Evolutionary conservation across 1,140 invertebrate species (phyloP).

Genomic region (Coenobita brevimanus): DNA sequence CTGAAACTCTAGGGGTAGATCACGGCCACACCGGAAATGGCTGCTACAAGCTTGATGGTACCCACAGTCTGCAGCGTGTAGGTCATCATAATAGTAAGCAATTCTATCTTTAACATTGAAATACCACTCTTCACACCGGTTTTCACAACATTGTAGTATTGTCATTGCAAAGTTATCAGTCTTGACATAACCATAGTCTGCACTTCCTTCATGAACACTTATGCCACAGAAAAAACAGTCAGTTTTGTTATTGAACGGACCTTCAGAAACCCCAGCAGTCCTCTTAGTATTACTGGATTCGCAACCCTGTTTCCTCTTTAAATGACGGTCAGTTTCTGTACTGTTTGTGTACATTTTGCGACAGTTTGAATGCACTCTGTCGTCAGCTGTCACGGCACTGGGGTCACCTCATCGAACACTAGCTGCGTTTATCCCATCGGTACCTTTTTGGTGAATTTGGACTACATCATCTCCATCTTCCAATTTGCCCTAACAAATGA

Average conservation of each 20-base stretch:
- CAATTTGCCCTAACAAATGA: too few species aligned
- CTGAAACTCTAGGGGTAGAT: conserved; percentile 1
- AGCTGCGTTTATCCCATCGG: too few species aligned
- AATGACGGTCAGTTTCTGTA: too few species aligned
- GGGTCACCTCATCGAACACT: too few species aligned
- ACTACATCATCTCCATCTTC: too few species aligned
- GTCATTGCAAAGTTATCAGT: not conserved
- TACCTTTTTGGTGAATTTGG: too few species aligned
- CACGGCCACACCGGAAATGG: not conserved
- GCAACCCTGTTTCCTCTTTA: not conserved
- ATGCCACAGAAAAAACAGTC: not conserved
- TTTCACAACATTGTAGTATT: conserved; percentile 15
- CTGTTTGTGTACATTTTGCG: too few species aligned
- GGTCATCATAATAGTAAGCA: conserved; percentile 5
- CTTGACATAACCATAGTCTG: conserved; percentile 7
- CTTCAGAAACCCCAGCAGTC: too few species aligned
- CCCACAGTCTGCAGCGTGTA: conserved; percentile 5
- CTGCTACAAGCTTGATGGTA: not conserved
- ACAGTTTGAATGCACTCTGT: too few species aligned
- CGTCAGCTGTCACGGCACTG: too few species aligned
- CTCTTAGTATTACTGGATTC: not conserved
- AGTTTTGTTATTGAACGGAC: too few species aligned
- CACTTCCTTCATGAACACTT: not conserved
- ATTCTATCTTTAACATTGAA: conserved; percentile 22
- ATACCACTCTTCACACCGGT: conserved; percentile 2